Base-by-base conservation (phyloP, 2,113 vertebrate genomes). In the Colius striatus region DNA sequence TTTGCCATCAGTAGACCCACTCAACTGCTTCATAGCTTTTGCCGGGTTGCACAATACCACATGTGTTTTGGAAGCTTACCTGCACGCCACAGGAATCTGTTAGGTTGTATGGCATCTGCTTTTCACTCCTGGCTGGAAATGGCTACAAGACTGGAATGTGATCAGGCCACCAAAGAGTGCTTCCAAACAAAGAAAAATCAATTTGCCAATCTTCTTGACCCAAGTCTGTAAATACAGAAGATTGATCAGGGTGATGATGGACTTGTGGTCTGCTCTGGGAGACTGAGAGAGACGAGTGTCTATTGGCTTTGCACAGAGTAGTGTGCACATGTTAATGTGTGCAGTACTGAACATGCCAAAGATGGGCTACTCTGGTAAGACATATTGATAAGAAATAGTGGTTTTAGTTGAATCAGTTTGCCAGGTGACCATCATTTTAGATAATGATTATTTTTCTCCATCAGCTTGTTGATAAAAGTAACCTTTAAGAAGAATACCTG, bases 321-420 rank as follows among this genome's bases (percentile, higher is more conserved):
- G 45, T 0, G 0, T 10, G 38, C 41, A 16, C 3, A 0, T 51
- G 36, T 20, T 68, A 26, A 10, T 60, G 79, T 30, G 11, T 13
- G 21, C n/a, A 15, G 57, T 48, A 70, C 76, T 57, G 93, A 58
- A 22, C 14, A 6, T 7, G 8, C 16, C 11, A 8, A 27, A 32
- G 25, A 5, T 34, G 45, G 50, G 38, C n/a, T 78, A 14, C 38
- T 77, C 32, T 21, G 5, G 16, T 27, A 45, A 62, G 61, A 19
- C 3, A 2, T 23, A 6, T 3, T 36, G 32, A 16, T 78, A 43
- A 19, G 27, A 72, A 84, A 67, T 43, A 22, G 10, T 10, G 2
- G 2, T 22, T 65, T 67, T 57, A 58, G 19, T 67, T 71, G 38
- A 53, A 71, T 72, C 18, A 14, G 23, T 87, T 70, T 76, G 76